Evolutionary conservation across 1,140 invertebrate genomes (phyloP), one percentile per base, ranked within the genome.

Genomic region (Vollenhovia emeryi): DNA sequence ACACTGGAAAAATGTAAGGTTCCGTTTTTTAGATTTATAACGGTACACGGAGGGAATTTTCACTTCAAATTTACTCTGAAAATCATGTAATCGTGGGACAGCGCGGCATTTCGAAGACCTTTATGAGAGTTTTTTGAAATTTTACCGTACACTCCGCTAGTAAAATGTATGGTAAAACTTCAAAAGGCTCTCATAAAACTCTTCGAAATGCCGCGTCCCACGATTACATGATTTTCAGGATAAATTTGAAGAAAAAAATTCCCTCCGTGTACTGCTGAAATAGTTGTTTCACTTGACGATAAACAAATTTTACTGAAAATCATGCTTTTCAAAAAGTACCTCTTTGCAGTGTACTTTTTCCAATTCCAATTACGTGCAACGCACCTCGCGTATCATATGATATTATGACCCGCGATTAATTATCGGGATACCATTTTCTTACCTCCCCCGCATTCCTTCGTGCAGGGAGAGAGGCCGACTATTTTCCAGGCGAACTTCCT

Each of bases 401-500:
- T 64, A 45, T 24, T 27, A 48, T 68, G 43, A 55, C 50, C 8
- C 11, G 33, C 66, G 27, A 69, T 66, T 21, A 43, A 82, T 80
- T 55, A 75, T 79, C 13, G 48, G 24, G 74, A 18, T 24, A 62
- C 9, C 15, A 73, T 73, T 62, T 64, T 83, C 92, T 94, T 95
- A 96, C 98, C 98, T 93, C 97, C 97, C 1, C 97, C 98, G 93
- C 98, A 99, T 45, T 96, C 96, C 91, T 97, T 96, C 0, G 97
- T 96, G 93, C 98, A 99, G 40, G 97, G 95, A 1, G 97, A 96
- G 84, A 97, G 97, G 1, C 97, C 97, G 5, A 97, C 94, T 43
- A 98, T 96, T 92, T 97, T 98, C 98, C 98, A 98, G 0, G 95
- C 92, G 91, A 97, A 98, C 91, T 96, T 96, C 76, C 96, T 95